These are phyloP conservation scores for Epistrophella euchroma DNA, from an alignment of 2,888 invertebrate genomes.

Conservation along the genomic window DNA sequence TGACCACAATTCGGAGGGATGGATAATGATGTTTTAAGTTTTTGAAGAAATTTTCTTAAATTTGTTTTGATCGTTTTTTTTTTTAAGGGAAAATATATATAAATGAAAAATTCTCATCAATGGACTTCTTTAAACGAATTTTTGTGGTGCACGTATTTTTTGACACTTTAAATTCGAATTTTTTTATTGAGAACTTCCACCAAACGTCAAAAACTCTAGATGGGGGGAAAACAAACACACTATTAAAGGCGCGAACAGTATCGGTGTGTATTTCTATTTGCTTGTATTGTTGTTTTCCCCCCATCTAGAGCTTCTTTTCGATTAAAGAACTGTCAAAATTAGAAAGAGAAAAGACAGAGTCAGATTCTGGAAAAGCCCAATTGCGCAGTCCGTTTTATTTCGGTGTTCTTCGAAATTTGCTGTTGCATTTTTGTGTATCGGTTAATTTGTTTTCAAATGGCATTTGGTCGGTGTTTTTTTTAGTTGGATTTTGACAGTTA, in stretches of 20 bases:
- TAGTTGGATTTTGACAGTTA: conserved; percentile 22
- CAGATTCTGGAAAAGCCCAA: no score
- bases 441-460: conserved; percentile 60
- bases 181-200: no score
- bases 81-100: conserved; percentile 49
- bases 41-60: conserved; percentile 3
- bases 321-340: no score
- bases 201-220: no score
- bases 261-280: no score
- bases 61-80: conserved; percentile 11
- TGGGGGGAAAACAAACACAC: no score
- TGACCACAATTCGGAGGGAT: conserved; percentile 22
- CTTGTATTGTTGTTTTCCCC: no score
- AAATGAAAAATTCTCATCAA: conserved; percentile 70
- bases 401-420: conserved; percentile 71
- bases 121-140: conserved; percentile 60
- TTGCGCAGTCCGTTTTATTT: conserved; percentile 68
- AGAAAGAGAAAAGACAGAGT: no score
- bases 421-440: conserved; percentile 72
- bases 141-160: conserved; percentile 73
- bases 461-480: conserved; percentile 43
- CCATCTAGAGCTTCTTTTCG: no score
- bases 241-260: no score
- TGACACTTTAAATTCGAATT: conserved; percentile 69
- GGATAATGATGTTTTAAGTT: background rate